phyloP scores from a whole-genome alignment of 2,797 vertebrate species.

The Graptemys geographica region DNA sequence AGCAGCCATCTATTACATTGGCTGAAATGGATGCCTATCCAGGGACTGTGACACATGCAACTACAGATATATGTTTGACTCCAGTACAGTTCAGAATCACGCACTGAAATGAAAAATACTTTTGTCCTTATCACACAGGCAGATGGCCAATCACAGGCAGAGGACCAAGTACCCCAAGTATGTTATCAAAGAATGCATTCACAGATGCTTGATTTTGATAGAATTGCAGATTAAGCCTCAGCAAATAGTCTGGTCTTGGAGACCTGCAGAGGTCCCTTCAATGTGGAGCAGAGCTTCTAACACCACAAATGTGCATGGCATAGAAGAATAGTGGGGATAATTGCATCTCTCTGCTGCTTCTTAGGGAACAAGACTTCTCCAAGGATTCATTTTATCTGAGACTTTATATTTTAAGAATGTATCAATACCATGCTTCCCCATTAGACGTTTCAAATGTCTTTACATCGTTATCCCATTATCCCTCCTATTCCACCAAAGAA shows the following conservation, averaged over 20 bases:
- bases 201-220: slow-evolving; percentile 47
- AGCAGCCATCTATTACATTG: not conserved
- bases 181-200: slow-evolving; percentile 37
- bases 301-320: not conserved
- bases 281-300: slow-evolving; percentile 25
- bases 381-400: not conserved
- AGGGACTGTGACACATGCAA: not conserved
- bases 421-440: not conserved
- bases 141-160: slow-evolving; percentile 51
- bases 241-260: slow-evolving; percentile 23
- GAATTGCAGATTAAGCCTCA: slow-evolving; percentile 29
- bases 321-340: slow-evolving; percentile 7
- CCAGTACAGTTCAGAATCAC: accelerated
- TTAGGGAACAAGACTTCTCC: not conserved
- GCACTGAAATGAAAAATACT: not conserved
- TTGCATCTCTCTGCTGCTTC: not conserved
- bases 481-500: not conserved
- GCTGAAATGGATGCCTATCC: not conserved
- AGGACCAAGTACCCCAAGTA: slow-evolving; percentile 16
- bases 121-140: not conserved
- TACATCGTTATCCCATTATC: not conserved
- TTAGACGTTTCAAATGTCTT: not conserved
- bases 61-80: not conserved
- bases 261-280: not conserved
- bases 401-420: not conserved